Evolutionary conservation across 2,888 invertebrate species (phyloP), one percentile per base, ranked within the genome.

Genomic region (Saturnia pavonia): DNA sequence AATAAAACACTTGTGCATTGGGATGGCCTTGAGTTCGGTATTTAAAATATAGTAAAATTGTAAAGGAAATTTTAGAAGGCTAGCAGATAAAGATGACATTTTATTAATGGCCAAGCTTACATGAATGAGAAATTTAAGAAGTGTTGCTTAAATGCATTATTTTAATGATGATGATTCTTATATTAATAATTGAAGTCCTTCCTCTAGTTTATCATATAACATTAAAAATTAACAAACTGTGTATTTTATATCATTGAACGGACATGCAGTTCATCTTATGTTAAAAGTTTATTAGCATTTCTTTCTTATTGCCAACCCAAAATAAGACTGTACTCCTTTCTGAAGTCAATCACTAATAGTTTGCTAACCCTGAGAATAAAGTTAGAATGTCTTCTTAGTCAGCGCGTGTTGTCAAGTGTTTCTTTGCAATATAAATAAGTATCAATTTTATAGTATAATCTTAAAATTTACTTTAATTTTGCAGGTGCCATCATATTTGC

Each of bases 401-500:
- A 22, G 22, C 54, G n/a, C 19, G 11, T 54, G 54, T 6, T 54
- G 1, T 11, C 22, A 22, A 54, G 6, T 54, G 9, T 11, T 57
- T 2, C 14, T 27, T 27, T 60, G 27, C 27, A 27, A 12, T 27
- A 60, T 4, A 60, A 60, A 27, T 11, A 54, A 54, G 22, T n/a
- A 51, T 22, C 7, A 6, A 12, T 1, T 27, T 25, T 60, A 14
- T 27, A 4, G 1, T 7, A 4, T 27, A 14, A 25, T 8, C 16
- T 40, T 70, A 69, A 16, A 16, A 63, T 54, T 22, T 22, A 27
- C 19, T 51, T 34, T 69, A 45, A 72, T 71, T 71, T 72, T 75
- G 54, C 83, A 93, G 93, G 88, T 84, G 91, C 90, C 2, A 85
- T 90, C 27, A 82, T 73, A 1, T 82, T 91, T 1, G 86, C 91